Base-by-base conservation (phyloP, 2,113 vertebrate species). In the Eulacestoma nigropectus region DNA sequence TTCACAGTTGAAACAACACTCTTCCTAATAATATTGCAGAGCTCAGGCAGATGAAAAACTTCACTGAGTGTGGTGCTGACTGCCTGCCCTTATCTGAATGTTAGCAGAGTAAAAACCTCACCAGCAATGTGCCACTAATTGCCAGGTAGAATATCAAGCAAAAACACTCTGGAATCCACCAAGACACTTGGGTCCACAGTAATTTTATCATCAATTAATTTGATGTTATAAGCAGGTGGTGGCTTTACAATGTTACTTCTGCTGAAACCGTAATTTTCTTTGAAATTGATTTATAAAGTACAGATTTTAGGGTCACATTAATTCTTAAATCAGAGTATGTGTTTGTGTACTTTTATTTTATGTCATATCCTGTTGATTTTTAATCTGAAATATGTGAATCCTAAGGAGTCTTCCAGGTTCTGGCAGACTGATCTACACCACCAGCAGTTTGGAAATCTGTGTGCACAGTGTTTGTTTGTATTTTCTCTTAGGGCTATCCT, bases 21-120 rank as follows among this genome's bases (percentile, higher is more conserved):
- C 75, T 64, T 94, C 44, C 64, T 91, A 53, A 74, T 87, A 83
- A 77, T 75, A 64, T 37, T 86, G 69, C 67, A 72, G 65, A 88
- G 79, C 65, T 89, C 60, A 77, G 92, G 63, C 70, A 90, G 90
- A 95, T 84, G 82, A 90, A 30, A 25, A 41, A 42, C 46, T 84
- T 22, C 21, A 60, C 53, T 55, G 55, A 95, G 69, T 55, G 35
- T 72, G 37, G 26, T 55, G 47, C 86, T 97, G 96, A 96, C 94
- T 92, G 53, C 72, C 27, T 70, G 95, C 91, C 96, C 73, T 85
- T 32, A 84, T 59, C 46, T 4, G 20, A 88, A 83, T 44, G 19
- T 50, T 77, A 74, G 68, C 92, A 73, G 87, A 84, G 89, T 84
- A 60, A 90, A 96, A 83, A 77, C 53, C 49, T 95, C 49, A 82